phyloP scores from a whole-genome alignment of 2,113 vertebrate genomes.

The Urocitellus parryii region DNA sequence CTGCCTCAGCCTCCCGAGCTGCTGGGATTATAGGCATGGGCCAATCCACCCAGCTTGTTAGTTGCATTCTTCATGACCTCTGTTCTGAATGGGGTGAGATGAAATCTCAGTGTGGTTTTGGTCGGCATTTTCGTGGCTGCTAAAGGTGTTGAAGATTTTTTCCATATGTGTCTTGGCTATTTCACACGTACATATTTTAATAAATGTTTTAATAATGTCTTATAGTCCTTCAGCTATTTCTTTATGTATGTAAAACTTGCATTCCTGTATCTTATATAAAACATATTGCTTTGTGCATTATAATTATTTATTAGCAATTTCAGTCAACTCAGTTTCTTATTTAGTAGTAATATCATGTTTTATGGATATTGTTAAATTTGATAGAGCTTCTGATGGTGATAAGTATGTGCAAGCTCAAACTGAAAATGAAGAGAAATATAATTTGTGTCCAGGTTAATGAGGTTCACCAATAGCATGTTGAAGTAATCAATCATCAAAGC shows the following conservation, averaged over 20 bases:
- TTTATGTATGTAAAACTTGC: background rate
- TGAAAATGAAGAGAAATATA: constrained; percentile 39
- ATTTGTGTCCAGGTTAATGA: constrained; percentile 5
- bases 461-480: background rate
- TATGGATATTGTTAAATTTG: constrained; percentile 41
- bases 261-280: background rate
- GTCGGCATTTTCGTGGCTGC: too few species aligned
- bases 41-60: too few species aligned
- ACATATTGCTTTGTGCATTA: background rate
- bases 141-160: too few species aligned
- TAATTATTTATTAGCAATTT: background rate
- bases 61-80: too few species aligned
- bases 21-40: too few species aligned
- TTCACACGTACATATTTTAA: background rate
- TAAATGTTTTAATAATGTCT: background rate
- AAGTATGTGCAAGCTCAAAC: background rate
- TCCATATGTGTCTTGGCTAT: too few species aligned
- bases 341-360: constrained; percentile 36
- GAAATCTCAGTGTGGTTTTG: too few species aligned
- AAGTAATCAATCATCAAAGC: constrained; percentile 42
- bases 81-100: too few species aligned
- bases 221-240: background rate
- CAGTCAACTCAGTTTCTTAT: background rate
- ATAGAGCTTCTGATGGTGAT: background rate
- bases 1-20: too few species aligned